Percentiles rank a stretch among this genome's conserved stretches.
phyloP scores from a whole-genome alignment of 2,113 vertebrate species.

The Candoia aspera region DNA sequence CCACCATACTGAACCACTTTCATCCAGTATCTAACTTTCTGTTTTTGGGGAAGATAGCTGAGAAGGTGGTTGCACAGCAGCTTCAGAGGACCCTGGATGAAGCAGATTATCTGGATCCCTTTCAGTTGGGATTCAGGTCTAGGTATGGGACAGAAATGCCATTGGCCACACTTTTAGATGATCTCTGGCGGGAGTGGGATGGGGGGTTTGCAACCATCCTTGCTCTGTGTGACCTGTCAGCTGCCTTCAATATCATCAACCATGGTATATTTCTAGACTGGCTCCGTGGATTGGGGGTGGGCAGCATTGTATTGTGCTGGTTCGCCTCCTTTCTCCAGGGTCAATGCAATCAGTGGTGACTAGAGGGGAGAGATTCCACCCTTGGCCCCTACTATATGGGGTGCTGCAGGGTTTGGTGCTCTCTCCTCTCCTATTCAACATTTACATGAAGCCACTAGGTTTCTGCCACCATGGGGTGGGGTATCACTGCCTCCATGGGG shows the following conservation, averaged over 20 bases:
- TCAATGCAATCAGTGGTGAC: not conserved
- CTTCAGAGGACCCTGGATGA: not conserved
- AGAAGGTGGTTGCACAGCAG: not conserved
- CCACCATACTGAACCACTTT: not conserved
- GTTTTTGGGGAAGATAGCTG: not conserved
- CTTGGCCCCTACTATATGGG: not conserved
- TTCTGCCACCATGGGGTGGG: too few species aligned
- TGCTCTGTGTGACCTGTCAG: not conserved
- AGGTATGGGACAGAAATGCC: not conserved
- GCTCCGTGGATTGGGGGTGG: not conserved
- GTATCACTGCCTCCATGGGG: too few species aligned
- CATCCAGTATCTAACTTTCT: not conserved
- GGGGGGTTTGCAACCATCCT: not conserved
- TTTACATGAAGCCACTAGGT: not conserved
- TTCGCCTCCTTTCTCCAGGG: not conserved
- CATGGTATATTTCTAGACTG: not conserved
- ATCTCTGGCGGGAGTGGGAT: not conserved
- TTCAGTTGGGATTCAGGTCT: not conserved
- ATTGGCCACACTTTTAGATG: not conserved
- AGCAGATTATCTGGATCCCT: not conserved
- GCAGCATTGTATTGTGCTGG: not conserved
- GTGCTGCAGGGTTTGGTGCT: not conserved
- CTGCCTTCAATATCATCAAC: not conserved
- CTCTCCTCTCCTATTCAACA: not conserved
- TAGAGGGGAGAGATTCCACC: too few species aligned